Conservation (phyloP, 2,888 invertebrate genomes). For the Augochlorella aurata region DNA sequence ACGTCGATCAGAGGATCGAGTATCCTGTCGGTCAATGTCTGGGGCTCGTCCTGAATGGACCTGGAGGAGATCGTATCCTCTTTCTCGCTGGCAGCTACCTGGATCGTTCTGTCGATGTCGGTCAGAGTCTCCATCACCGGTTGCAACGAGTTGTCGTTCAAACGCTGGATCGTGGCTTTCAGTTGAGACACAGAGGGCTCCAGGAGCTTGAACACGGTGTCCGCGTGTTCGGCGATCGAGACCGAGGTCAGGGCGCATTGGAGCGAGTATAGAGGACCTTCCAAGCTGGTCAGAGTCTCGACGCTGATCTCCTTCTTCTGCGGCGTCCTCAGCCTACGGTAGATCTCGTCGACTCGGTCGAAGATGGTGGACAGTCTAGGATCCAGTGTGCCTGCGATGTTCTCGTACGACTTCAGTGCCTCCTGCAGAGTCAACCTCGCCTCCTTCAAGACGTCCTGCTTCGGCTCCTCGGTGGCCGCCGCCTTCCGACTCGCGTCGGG, state of each 20-base stretch:
- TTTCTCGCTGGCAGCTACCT: slow-evolving; percentile 2
- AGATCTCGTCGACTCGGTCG: slow-evolving; percentile 53
- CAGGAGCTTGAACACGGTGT: slow-evolving; percentile 45
- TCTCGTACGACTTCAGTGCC: slow-evolving; percentile 49
- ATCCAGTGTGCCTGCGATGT: slow-evolving; percentile 44
- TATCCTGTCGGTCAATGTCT: slow-evolving; percentile 73
- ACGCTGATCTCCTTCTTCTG: slow-evolving; percentile 42
- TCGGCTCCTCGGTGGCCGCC: slow-evolving; percentile 17
- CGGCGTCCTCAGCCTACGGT: slow-evolving; percentile 43
- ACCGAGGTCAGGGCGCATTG: slow-evolving; percentile 47
- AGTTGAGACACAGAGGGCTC: slow-evolving; percentile 49
- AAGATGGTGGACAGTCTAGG: slow-evolving; percentile 53
- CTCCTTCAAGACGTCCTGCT: slow-evolving; percentile 51
- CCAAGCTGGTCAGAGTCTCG: slow-evolving; percentile 50
- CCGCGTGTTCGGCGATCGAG: slow-evolving; percentile 29
- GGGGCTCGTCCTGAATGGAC: slow-evolving; percentile 54
- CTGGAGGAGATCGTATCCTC: slow-evolving; percentile 34
- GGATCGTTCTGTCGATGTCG: slow-evolving; percentile 38
- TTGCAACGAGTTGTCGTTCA: slow-evolving; percentile 40
- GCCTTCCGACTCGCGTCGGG: neutral
- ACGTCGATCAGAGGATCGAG: slow-evolving; percentile 76
- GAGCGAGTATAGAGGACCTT: slow-evolving; percentile 56
- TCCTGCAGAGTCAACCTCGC: slow-evolving; percentile 51
- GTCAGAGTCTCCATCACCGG: slow-evolving; percentile 32
- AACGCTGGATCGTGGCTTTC: slow-evolving; percentile 20